Percentiles rank a stretch among this genome's conserved stretches.
phyloP scores from a whole-genome alignment of 35 echinoderm and acorn worm genomes.

The Anneissia japonica region DNA sequence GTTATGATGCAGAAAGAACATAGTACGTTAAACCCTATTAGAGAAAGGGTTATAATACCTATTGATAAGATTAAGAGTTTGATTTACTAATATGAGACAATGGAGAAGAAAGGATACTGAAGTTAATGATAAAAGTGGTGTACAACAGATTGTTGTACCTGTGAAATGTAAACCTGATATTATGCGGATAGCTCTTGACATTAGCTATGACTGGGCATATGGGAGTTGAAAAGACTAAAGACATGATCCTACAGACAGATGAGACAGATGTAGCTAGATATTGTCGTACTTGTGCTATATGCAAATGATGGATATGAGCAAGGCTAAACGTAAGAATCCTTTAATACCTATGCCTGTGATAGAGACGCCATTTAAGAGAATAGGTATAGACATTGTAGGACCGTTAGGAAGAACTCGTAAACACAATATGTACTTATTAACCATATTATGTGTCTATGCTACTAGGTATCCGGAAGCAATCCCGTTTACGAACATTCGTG shows the following conservation, averaged over 20 bases:
- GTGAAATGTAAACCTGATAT: too few relatives aligned
- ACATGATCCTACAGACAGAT: neutral
- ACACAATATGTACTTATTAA: neutral
- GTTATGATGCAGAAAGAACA: too few relatives aligned
- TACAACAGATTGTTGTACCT: too few relatives aligned
- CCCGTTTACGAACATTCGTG: neutral
- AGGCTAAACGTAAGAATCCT: neutral
- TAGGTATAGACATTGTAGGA: neutral
- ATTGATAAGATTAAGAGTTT: too few relatives aligned
- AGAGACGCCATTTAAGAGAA: neutral
- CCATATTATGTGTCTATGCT: neutral
- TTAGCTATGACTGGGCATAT: too few relatives aligned
- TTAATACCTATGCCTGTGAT: constrained; percentile 1
- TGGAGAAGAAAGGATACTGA: too few relatives aligned
- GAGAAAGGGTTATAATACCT: too few relatives aligned
- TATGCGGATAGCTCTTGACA: too few relatives aligned
- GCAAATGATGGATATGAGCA: neutral
- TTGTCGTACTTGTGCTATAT: neutral
- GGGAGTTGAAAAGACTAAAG: neutral
- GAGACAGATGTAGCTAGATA: neutral
- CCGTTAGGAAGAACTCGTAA: neutral
- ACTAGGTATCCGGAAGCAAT: constrained; percentile 6
- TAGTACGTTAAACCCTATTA: too few relatives aligned
- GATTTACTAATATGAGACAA: too few relatives aligned
- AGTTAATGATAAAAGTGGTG: too few relatives aligned